Base-by-base conservation (phyloP, 1,140 invertebrate species). In the Leptonema lineaticorne region DNA sequence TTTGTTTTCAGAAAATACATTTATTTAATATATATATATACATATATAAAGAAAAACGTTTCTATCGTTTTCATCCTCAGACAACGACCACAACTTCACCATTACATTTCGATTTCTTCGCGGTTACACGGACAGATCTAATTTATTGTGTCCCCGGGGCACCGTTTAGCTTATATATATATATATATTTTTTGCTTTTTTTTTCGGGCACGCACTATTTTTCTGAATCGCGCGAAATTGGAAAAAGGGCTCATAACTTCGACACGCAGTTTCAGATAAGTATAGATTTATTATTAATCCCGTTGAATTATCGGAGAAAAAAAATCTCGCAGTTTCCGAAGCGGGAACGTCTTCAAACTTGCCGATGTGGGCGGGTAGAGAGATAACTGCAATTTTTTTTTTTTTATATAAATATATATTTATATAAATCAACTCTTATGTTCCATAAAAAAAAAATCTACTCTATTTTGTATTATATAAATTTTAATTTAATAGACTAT, bases 71-170 rank as follows among this genome's bases (percentile, higher is more conserved):
- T 68, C 65, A 67, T 68, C 71, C 71, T 24, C 71, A 72, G 69
- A 72, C 69, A 72, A 72, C 68, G 69, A 72, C 69, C 71, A 68
- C 59, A 68, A 69, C 69, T 69, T 72, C 69, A 68, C 71, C 62
- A 22, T 24, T 24, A 5, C 46, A 16, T 50, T 18, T 59, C 48
- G 16, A 58, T 58, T 30, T 68, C 67, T 69, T 68, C 67, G 70
- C 60, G 67, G 63, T 9, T 69, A 72, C 67, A 72, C 68, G 69
- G 69, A 72, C 60, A 68, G 71, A 72, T 72, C 71, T 72, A 72
- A 72, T 72, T 72, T 72, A 72, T 72, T 69, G 71, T 59, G 68
- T 72, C 71, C 71, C 71, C 28, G 59, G 71, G 71, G 71, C 66
- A 69, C 59, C 71, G 71, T 72, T 72, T 69, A 69, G 63, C 64